A percentile compares a stretch with the other conserved stretches of the same genome.
These are phyloP conservation scores for Pediacus dermestoides DNA, from an alignment of 2,888 invertebrate species.

Conservation along the genomic window DNA sequence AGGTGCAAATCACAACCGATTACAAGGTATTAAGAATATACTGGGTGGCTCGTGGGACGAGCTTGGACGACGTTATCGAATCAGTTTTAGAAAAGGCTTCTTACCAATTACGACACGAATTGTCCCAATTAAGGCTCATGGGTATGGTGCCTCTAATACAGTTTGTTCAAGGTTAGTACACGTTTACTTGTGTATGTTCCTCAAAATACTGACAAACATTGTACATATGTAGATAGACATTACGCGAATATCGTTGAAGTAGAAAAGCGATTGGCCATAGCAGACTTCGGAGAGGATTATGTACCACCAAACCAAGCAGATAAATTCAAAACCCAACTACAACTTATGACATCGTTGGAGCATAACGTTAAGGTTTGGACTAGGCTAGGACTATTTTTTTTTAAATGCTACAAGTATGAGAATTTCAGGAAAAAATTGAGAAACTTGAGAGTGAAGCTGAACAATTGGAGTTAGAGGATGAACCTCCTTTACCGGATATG, in stretches of 20 bases:
- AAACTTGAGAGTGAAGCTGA: constrained; percentile 29
- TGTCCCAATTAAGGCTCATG: constrained; percentile 69
- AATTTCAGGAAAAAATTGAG: constrained; percentile 26
- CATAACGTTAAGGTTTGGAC: constrained; percentile 51
- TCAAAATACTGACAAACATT: too few species aligned
- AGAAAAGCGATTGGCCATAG: constrained; percentile 56
- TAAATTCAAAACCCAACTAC: constrained; percentile 42
- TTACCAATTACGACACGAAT: constrained; percentile 64
- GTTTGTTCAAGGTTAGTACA: constrained; percentile 65
- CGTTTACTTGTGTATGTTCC: neutral
- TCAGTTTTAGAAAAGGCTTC: constrained; percentile 55
- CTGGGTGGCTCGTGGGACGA: constrained; percentile 62
- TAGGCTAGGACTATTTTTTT: neutral
- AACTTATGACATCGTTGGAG: constrained; percentile 53
- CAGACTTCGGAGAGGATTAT: constrained; percentile 69
- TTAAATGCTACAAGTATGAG: constrained; percentile 3
- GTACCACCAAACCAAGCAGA: constrained; percentile 49
- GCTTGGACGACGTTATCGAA: constrained; percentile 55
- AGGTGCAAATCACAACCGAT: constrained; percentile 65
- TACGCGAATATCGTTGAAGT: constrained; percentile 56
- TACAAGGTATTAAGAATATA: constrained; percentile 66
- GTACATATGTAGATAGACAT: constrained; percentile 57
- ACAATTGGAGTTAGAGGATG: constrained; percentile 31
- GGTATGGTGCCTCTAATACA: constrained; percentile 70
- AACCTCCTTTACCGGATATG: constrained; percentile 63